These are phyloP conservation scores for Patella ulyssiponensis DNA, from an alignment of 2,888 invertebrate species.

Conservation along the genomic window DNA sequence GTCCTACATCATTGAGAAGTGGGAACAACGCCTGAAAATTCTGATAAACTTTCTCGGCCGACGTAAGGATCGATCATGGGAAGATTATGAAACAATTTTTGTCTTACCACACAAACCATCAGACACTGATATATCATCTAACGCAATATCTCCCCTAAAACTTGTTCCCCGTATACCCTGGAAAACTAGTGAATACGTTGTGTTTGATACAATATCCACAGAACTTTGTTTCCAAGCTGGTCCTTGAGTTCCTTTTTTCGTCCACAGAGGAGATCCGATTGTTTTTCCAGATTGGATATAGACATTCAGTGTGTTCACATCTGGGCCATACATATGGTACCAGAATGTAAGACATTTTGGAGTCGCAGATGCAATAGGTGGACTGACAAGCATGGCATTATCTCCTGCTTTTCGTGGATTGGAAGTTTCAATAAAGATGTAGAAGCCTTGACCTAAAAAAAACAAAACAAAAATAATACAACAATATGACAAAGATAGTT, in stretches of 20 bases:
- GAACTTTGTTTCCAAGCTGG: constrained; percentile 58
- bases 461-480: neutral
- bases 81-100: neutral
- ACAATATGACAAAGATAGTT: neutral
- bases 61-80: too few relatives aligned
- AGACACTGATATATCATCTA: constrained; percentile 60
- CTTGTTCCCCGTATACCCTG: constrained; percentile 59
- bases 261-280: constrained; percentile 53
- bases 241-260: constrained; percentile 52
- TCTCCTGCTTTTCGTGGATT: constrained; percentile 46
- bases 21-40: too few relatives aligned
- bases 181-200: constrained; percentile 57
- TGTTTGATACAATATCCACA: constrained; percentile 43
- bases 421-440: constrained; percentile 60
- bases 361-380: constrained; percentile 37
- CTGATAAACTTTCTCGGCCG: too few relatives aligned
- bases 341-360: constrained; percentile 61
- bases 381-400: constrained; percentile 49
- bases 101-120: constrained; percentile 48
- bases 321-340: constrained; percentile 68
- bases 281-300: constrained; percentile 45
- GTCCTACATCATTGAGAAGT: too few relatives aligned
- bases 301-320: constrained; percentile 58
- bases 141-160: constrained; percentile 60
- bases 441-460: constrained; percentile 44